Evolutionary conservation across 2,113 vertebrate genomes (phyloP).

Genomic region (Urocitellus parryii): DNA sequence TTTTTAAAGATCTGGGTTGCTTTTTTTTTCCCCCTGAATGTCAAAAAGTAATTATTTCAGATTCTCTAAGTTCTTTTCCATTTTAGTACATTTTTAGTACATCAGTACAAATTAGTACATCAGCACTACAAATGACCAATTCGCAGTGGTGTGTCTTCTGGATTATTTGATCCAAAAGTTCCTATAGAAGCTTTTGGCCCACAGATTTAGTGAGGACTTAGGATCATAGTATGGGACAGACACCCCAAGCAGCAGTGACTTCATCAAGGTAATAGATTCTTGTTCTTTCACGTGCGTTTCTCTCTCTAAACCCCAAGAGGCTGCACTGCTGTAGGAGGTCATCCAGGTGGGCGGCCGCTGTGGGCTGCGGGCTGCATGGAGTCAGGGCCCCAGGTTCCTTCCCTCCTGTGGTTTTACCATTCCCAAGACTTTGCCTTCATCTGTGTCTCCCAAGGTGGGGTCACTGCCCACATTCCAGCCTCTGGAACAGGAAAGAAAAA

Average conservation of each 20-base stretch:
- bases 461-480: neutral
- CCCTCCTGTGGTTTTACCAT: neutral
- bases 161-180: conserved; percentile 47
- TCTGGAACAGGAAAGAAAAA: neutral
- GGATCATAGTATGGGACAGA: neutral
- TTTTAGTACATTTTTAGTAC: neutral
- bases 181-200: conserved; percentile 7
- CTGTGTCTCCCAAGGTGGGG: neutral
- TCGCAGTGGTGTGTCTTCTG: conserved; percentile 25
- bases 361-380: too few relatives aligned
- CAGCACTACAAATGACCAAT: neutral
- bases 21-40: neutral
- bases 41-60: conserved; percentile 62
- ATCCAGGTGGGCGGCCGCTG: neutral
- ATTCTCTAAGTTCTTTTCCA: neutral
- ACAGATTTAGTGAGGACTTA: conserved; percentile 7
- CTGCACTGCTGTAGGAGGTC: neutral
- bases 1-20: conserved; percentile 22
- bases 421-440: neutral
- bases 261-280: conserved; percentile 17
- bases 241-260: neutral
- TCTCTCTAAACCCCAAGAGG: neutral
- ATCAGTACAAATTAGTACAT: too few relatives aligned
- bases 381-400: neutral
- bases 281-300: conserved; percentile 32